Evolutionary conservation across 2,113 vertebrate species (phyloP), one percentile per base, ranked within the genome.

Genomic region (Phoxinus phoxinus): DNA sequence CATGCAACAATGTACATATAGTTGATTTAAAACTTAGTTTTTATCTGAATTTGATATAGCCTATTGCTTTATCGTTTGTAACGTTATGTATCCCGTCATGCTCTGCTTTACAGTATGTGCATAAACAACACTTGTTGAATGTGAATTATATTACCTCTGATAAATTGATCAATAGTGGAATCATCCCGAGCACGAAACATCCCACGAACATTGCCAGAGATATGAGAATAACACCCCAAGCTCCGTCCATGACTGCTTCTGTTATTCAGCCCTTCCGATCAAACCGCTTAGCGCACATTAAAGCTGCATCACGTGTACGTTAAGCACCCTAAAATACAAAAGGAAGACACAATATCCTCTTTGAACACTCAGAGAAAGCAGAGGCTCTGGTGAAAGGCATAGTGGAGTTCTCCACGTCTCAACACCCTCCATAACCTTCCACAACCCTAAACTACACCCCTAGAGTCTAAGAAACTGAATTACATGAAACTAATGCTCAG

Each of bases 151-250:
- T 92, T 89, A 96, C 95, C 94, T 94, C 93, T 11, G 95, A 94
- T n/a, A 96, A 93, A 83, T 72, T 90, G 71, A 95, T 88, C 77
- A 94, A 77, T n/a, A 96, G 89, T 0, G 95, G 95, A 69, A 95
- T 92, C 81, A 95, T 89, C 73, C 95, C 95, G 0, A 96, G 88
- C 0, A 94, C 3, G 84, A 95, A 95, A 83, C 92, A 94, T 6
- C 95, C 95, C 5, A 94, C 32, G 88, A 96, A 96, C 95, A 96
- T 96, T 21, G 91, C 94, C 4, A 92, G 87, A 11, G 94, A 95
- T 56, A 95, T 91, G 8, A 94, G 89, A 88, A 94, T 90, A 63
- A 96, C 89, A 59, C 87, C 89, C 41, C 94, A 7, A 0, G 92
- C 94, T 2, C 93, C 95, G 83, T 96, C 95, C 95, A 96, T 96